Base-by-base conservation (phyloP, 1,140 invertebrate species). In the Lerema accius region DNA sequence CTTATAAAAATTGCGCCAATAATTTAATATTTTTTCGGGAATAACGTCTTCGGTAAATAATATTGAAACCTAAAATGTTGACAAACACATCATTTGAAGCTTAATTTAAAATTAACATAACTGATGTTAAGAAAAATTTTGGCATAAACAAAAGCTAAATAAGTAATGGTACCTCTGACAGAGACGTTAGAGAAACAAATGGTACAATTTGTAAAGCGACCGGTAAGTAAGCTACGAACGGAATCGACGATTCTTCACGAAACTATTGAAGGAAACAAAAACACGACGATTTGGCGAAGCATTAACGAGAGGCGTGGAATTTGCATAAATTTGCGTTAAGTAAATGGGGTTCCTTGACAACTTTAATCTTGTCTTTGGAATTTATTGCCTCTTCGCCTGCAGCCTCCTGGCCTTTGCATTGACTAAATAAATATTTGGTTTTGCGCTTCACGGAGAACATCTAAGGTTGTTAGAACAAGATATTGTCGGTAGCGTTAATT, bases 321-420 rank as follows among this genome's bases (percentile, higher is more conserved):
- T 87, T 86, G 87, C 85, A 90, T 90, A 90, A 90, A 90, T 90
- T 88, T 86, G 82, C 87, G 82, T 87, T 86, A 90, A 88, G 85
- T 88, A 87, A 90, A 88, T 83, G 82, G 84, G 84, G 72, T 77
- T 80, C 85, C 84, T 74, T 87, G 87, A 90, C 87, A 88, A 88
- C 81, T 90, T 88, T 90, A 88, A 90, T 88, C 87, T 90, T 86
- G 87, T 90, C 85, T 84, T 80, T 72, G 66, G 71, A 86, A 90
- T 88, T 90, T 90, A 90, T 90, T 83, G 83, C 79, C 77, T 67
- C 69, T 58, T 58, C 64, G 66, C 62, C 71, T 72, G 69, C 67
- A 73, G 65, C 66, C 73, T 77, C 59, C 63, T 72, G 67, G 71
- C 79, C 71, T 78, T 77, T 82, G 71, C 73, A 76, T 70, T 71